Conservation (phyloP, 2,888 invertebrate species). For the Meteorus colon region DNA sequence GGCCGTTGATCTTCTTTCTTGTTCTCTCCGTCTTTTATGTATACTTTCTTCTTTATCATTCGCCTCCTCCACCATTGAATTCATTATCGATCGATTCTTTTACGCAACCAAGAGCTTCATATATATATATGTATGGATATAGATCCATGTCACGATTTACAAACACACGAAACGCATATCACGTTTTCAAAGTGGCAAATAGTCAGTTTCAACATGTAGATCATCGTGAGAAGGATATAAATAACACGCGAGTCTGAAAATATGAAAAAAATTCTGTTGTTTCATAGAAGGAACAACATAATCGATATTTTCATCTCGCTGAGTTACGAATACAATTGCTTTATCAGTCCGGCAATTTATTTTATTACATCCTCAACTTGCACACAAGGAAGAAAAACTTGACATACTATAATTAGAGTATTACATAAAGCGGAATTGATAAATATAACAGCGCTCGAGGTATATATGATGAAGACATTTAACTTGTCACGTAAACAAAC, state of each 20-base stretch:
- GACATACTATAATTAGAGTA: neutral
- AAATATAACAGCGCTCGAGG: neutral
- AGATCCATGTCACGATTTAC: conserved; percentile 32
- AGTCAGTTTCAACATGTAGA: neutral
- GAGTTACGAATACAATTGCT: no score
- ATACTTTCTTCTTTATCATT: conserved; percentile 26
- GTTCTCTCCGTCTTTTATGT: conserved; percentile 52
- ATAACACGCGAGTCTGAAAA: no score
- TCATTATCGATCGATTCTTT: conserved; percentile 62
- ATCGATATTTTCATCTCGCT: no score
- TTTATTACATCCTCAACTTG: no score
- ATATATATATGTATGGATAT: conserved; percentile 1
- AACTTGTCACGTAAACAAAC: conserved; percentile 8
- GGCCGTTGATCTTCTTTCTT: conserved; percentile 39
- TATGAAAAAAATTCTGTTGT: no score
- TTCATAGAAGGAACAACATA: no score
- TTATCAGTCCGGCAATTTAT: no score
- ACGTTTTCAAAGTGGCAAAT: conserved; percentile 5
- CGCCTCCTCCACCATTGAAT: conserved; percentile 53
- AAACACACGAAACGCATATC: conserved; percentile 2
- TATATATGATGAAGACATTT: conserved; percentile 18
- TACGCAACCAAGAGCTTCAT: conserved; percentile 45
- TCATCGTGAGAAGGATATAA: neutral
- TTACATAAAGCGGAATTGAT: neutral
- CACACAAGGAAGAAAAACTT: no score